Conservation (phyloP, 64 coral and sea anemone genomes). For the Montipora sp. region DNA sequence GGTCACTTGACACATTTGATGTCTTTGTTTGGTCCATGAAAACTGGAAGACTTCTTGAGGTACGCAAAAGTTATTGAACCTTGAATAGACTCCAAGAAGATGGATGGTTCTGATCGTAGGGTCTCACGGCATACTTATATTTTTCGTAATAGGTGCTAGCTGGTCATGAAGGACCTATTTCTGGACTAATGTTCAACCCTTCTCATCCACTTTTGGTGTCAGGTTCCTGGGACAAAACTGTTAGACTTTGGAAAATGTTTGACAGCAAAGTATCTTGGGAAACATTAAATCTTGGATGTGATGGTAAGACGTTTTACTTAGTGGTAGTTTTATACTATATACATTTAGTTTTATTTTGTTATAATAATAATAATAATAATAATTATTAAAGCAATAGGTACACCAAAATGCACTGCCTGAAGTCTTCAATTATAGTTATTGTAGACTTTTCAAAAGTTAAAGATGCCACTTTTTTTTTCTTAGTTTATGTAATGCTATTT, state of each 20-base stretch:
- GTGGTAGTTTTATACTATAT: not conserved
- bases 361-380: too few species aligned
- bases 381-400: too few species aligned
- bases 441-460: too few species aligned
- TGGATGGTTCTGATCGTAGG: not conserved
- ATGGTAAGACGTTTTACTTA: slow-evolving; percentile 56
- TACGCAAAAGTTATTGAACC: not conserved
- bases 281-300: slow-evolving; percentile 82
- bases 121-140: not conserved
- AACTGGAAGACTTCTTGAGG: slow-evolving; percentile 87
- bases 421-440: too few species aligned
- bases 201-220: slow-evolving; percentile 88
- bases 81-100: not conserved
- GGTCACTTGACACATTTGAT: slow-evolving; percentile 93
- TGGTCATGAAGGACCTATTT: slow-evolving; percentile 94
- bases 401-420: too few species aligned
- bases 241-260: slow-evolving; percentile 94
- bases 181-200: slow-evolving; percentile 85
- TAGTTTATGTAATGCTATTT: too few species aligned
- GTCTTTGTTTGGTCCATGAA: slow-evolving; percentile 98
- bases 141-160: slow-evolving; percentile 68
- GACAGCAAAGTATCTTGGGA: slow-evolving; percentile 85
- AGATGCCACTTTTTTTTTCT: too few species aligned
- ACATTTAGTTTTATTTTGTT: too few species aligned
- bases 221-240: slow-evolving; percentile 97